Evolutionary conservation across 1,140 invertebrate species (phyloP).

Genomic region (Melanaphis sacchari): DNA sequence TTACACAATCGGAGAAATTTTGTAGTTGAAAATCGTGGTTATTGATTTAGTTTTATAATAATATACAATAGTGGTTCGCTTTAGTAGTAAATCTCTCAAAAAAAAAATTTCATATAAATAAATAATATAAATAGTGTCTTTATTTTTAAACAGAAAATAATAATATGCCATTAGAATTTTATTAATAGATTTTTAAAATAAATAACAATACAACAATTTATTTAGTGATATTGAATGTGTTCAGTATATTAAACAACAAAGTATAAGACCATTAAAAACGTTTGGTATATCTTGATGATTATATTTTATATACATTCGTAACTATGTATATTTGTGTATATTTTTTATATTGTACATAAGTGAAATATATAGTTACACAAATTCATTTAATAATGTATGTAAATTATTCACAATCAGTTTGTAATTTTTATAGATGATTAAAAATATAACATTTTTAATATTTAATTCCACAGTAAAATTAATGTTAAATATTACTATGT

Average conservation of each 20-base stretch:
- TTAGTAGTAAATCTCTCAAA: neutral
- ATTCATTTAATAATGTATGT: neutral
- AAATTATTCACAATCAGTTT: neutral
- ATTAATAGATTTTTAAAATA: neutral
- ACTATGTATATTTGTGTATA: neutral
- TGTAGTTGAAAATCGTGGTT: neutral
- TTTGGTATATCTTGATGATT: neutral
- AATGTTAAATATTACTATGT: neutral
- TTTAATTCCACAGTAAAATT: neutral
- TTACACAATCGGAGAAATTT: constrained; percentile 26
- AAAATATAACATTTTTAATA: neutral
- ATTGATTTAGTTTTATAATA: neutral
- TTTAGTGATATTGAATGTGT: neutral
- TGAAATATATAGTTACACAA: neutral
- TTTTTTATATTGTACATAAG: neutral
- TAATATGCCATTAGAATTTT: neutral
- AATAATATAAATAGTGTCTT: neutral
- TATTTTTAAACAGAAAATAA: neutral
- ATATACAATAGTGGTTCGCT: neutral
- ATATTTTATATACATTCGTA: neutral
- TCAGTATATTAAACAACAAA: neutral
- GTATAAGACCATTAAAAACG: neutral
- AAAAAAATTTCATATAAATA: neutral
- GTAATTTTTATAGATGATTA: neutral
- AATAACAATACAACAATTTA: neutral